Conservation (phyloP, 2,888 invertebrate species). For the Pristionchus maxplancki region DNA sequence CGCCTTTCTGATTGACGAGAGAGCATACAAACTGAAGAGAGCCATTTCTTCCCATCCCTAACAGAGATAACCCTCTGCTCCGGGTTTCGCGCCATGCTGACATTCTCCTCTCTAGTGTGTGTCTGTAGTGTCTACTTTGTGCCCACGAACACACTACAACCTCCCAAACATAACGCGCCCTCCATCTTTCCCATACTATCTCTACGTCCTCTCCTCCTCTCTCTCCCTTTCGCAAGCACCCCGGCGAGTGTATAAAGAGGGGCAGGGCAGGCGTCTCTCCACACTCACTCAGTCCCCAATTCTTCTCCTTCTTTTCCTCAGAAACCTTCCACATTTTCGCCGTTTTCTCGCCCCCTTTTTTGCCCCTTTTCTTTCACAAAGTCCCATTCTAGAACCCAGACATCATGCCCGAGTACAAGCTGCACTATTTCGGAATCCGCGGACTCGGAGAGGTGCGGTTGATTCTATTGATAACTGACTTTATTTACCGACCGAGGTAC, state of each 20-base stretch:
- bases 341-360: background rate
- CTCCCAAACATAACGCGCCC: background rate
- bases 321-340: background rate
- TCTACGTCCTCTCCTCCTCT: background rate
- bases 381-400: background rate
- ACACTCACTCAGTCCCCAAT: background rate
- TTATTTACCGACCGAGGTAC: too few relatives aligned
- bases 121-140: background rate
- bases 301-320: background rate
- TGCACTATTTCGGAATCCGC: background rate
- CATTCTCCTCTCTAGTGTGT: background rate
- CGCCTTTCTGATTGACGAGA: too few relatives aligned
- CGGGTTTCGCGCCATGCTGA: background rate
- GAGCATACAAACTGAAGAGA: background rate
- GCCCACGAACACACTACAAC: background rate
- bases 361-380: background rate
- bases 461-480: background rate
- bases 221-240: background rate
- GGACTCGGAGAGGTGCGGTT: constrained; percentile 50
- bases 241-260: background rate
- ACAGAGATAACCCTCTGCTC: background rate
- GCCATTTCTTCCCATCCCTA: background rate
- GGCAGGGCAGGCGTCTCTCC: background rate
- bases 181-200: background rate
- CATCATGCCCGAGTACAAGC: constrained; percentile 48